Percentiles rank a stretch among this genome's conserved stretches.
phyloP scores from a whole-genome alignment of 2,797 vertebrate species.

The Brachymystax lenok region DNA sequence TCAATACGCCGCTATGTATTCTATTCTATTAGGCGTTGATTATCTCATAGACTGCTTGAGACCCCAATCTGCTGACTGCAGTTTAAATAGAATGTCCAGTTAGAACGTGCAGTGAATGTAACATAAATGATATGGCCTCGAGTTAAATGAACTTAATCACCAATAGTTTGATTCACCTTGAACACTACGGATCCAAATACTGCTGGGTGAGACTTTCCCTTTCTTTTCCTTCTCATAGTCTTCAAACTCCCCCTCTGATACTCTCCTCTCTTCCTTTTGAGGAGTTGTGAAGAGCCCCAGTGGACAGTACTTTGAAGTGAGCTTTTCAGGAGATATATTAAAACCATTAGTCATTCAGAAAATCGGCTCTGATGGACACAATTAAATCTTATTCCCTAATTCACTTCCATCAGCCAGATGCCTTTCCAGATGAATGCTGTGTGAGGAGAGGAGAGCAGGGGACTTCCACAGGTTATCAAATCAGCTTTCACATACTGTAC shows the following conservation, averaged over 20 bases:
- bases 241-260: not conserved
- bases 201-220: not conserved
- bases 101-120: not conserved
- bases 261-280: not conserved
- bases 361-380: constrained; percentile 10
- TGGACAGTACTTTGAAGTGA: not conserved
- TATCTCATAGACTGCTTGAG: constrained; percentile 10
- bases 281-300: constrained; percentile 3
- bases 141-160: constrained; percentile 2
- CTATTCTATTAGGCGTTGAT: constrained; percentile 20
- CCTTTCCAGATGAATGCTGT: not conserved
- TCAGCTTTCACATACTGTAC: not conserved
- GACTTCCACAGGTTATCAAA: not conserved
- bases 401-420: constrained; percentile 10
- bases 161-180: constrained; percentile 6
- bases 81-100: not conserved
- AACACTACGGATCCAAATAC: not conserved
- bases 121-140: not conserved
- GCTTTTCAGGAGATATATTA: constrained; percentile 16
- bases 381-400: constrained; percentile 14
- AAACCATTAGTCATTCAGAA: constrained; percentile 16
- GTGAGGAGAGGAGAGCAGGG: not conserved
- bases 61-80: constrained; percentile 9
- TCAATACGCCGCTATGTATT: not conserved
- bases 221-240: not conserved